These are phyloP conservation scores for Pterostichus niger DNA, from an alignment of 2,888 invertebrate genomes.

Conservation along the genomic window DNA sequence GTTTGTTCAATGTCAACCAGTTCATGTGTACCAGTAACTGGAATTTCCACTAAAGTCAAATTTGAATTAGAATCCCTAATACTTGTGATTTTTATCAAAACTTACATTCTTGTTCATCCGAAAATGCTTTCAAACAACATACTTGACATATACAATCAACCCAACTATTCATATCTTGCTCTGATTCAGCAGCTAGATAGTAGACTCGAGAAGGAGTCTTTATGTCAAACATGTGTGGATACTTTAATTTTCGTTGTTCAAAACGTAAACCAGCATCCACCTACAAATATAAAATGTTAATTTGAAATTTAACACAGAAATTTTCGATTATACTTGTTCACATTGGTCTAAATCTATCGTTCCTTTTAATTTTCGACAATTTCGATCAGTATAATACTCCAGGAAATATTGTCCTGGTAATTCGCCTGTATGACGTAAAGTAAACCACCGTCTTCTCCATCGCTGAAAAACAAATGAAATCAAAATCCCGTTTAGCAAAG, in stretches of 20 bases:
- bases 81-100: conserved; percentile 41
- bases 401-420: conserved; percentile 96
- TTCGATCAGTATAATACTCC: conserved; percentile 94
- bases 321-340: conserved; percentile 86
- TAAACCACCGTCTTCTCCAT: conserved; percentile 97
- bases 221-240: conserved; percentile 92
- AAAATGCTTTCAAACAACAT: conserved; percentile 89
- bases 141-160: conserved; percentile 96
- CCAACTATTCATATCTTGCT: conserved; percentile 97
- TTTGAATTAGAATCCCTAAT: background rate
- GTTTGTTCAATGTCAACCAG: conserved; percentile 50
- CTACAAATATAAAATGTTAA: conserved; percentile 74
- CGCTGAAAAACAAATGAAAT: conserved; percentile 81
- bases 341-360: conserved; percentile 96
- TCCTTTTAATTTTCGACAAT: conserved; percentile 91
- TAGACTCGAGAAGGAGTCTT: conserved; percentile 94
- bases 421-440: conserved; percentile 93
- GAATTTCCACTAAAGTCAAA: conserved; percentile 56
- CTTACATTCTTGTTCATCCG: conserved; percentile 77
- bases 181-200: conserved; percentile 94
- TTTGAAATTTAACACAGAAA: background rate
- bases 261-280: conserved; percentile 92
- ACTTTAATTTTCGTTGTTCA: conserved; percentile 89
- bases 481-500: conserved; percentile 19
- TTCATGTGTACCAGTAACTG: conserved; percentile 61